Base-by-base conservation (phyloP, 1,140 invertebrate species). In the Bombus vancouverensis region DNA sequence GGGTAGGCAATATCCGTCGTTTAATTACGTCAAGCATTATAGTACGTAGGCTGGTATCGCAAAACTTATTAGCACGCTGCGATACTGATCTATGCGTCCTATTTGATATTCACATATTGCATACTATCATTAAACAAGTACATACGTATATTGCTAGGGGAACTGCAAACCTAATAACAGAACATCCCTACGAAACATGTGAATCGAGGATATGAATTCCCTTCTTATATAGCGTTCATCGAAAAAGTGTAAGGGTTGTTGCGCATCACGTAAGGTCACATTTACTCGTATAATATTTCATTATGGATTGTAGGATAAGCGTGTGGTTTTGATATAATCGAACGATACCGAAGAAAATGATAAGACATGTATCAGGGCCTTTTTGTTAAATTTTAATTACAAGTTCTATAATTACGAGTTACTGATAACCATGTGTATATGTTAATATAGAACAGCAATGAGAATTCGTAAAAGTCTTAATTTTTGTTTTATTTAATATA, bases 21-120 rank as follows among this genome's bases (percentile, higher is more conserved):
- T 81, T 74, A 73, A 82, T 82, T 82, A 75, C 22, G 59, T 73
- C 81, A 66, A 66, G 57, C 59, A 47, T 66, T 34, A 72, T 57
- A 37, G 39, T 62, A 71, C 34, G 72, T 47, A 37, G 42, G 59
- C 39, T 74, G 39, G 53, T 44, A 47, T 74, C 57, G 57, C 74
- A 53, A 47, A 82, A 82, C 75, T 82, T 82, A 75, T 81, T 81
- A 81, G 18, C 53, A 42, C 22, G 32, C 42, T 53, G 34, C 32
- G 59, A 28, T 53, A 59, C 57, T 75, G 71, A 82, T 82, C 57
- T 82, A 82, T 75, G 57, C 22, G 22, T 25, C 32, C 81, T 66
- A 82, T 75, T 82, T 82, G 81, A 72, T 75, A 82, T 74, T 82
- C 42, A 53, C 81, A 66, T 82, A 74, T 82, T 75, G 72, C 42